phyloP scores from a whole-genome alignment of 2,888 invertebrate genomes.

The Meiosimyza platycephala region DNA sequence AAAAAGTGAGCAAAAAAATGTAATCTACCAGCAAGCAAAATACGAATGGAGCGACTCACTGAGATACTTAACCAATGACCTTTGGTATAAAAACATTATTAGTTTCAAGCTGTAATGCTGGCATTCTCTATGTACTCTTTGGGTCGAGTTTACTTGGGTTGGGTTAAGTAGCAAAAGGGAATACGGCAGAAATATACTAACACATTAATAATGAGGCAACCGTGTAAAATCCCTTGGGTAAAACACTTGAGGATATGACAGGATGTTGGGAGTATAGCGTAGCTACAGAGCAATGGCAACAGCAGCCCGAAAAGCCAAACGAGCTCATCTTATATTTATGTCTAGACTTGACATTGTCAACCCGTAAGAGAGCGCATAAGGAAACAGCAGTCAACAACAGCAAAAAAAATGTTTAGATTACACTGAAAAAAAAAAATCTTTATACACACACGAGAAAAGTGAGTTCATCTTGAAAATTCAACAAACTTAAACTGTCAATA shows the following conservation, averaged over 20 bases:
- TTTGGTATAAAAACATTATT: conserved; percentile 24
- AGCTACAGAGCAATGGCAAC: background rate
- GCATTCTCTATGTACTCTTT: background rate
- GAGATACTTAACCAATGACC: conserved; percentile 28
- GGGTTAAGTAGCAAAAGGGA: background rate
- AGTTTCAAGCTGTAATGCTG: conserved; percentile 6
- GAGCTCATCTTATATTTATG: conserved; percentile 33
- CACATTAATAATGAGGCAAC: conserved; percentile 21
- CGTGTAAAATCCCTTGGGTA: conserved; percentile 13
- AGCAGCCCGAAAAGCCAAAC: conserved; percentile 17
- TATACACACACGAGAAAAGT: too few relatives aligned
- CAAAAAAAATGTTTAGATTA: background rate
- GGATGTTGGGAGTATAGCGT: background rate
- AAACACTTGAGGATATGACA: background rate
- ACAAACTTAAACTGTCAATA: too few relatives aligned
- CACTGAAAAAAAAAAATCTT: background rate
- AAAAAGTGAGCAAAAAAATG: background rate
- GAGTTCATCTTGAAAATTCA: too few relatives aligned
- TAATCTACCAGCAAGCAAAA: too few relatives aligned
- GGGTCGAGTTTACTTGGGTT: too few relatives aligned
- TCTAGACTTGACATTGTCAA: conserved; percentile 28
- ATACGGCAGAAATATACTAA: background rate
- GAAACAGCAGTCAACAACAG: background rate
- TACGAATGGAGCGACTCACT: background rate
- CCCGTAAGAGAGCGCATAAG: background rate